Base-by-base conservation (phyloP, 1,140 invertebrate species). In the Drosophila bocqueti region DNA sequence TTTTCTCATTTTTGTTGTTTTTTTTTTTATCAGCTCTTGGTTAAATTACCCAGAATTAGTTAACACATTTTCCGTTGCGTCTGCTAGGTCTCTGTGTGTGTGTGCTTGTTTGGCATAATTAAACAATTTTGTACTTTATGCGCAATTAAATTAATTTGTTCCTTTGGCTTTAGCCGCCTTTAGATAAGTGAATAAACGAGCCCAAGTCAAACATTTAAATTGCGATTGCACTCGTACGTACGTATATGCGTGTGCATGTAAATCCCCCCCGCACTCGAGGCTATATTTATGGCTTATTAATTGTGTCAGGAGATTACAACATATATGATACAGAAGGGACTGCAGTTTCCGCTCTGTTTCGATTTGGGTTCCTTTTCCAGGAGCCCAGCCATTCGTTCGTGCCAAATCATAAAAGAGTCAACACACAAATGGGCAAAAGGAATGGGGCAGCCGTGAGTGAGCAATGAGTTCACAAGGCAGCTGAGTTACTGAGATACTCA, bases 81-180 rank as follows among this genome's bases (percentile, higher is more conserved):
- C 57, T 77, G 49, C 52, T 11, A 10, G 9, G 34, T 34, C 34
- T 3, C 34, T 3, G 49, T 11, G n/a, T 58, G 42, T 45, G 61
- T 58, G 38, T 31, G 43, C 24, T 61, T 76, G 71, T 49, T 67
- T 64, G 77, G 61, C 84, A 89, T 89, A 89, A 89, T 90, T 89
- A 89, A 90, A 85, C 85, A 89, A 85, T 89, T 91, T 89, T 74
- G 69, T 84, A 75, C 83, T 83, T 89, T 81, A 84, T 85, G 81
- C 85, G 81, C 85, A 84, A 90, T 89, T 90, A 89, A 90, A 76
- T 89, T 84, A 90, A 89, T 89, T 87, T 90, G 47, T 73, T 63
- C 65, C 67, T 73, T 86, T 87, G 87, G 77, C 68, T 52, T 75
- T 79, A 76, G 81, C 84, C 84, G 84, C 55, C 83, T 74, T 57